A percentile compares a stretch with the other conserved stretches of the same genome.
phyloP scores from a whole-genome alignment of 2,113 vertebrate species.

The Rostratula benghalensis region DNA sequence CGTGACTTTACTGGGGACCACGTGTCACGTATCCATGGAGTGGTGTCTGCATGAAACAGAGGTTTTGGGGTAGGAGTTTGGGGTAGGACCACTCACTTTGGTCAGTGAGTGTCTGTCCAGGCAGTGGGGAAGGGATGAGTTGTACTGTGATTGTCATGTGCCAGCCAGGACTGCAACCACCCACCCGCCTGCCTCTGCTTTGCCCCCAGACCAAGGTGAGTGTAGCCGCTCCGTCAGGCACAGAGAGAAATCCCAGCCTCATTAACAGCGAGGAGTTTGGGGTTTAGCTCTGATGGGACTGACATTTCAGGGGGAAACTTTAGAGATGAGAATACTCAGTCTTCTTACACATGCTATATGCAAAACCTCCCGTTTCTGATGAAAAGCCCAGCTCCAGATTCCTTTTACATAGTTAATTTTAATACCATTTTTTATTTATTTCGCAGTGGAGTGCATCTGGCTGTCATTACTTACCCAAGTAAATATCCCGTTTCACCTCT shows the following conservation, averaged over 20 bases:
- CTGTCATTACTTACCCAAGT: not conserved
- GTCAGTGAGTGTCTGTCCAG: not conserved
- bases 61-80: not conserved
- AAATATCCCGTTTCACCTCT: constrained; percentile 13
- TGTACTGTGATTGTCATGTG: fast-evolving
- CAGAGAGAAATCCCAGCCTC: not conserved
- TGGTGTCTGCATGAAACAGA: fast-evolving
- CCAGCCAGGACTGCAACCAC: not conserved
- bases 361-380: not conserved
- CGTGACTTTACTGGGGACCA: not conserved
- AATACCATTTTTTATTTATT: constrained; percentile 19
- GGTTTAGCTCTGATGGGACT: not conserved
- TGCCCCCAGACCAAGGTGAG: not conserved
- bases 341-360: not conserved
- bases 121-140: not conserved
- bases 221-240: not conserved
- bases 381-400: not conserved
- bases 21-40: fast-evolving
- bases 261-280: not conserved
- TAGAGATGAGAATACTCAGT: not conserved
- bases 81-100: too few relatives aligned
- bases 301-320: not conserved
- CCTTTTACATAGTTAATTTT: constrained; percentile 23
- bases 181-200: fast-evolving
- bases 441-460: not conserved